Base-by-base conservation (phyloP, 2,797 vertebrate species). In the Aeoliscus strigatus region DNA sequence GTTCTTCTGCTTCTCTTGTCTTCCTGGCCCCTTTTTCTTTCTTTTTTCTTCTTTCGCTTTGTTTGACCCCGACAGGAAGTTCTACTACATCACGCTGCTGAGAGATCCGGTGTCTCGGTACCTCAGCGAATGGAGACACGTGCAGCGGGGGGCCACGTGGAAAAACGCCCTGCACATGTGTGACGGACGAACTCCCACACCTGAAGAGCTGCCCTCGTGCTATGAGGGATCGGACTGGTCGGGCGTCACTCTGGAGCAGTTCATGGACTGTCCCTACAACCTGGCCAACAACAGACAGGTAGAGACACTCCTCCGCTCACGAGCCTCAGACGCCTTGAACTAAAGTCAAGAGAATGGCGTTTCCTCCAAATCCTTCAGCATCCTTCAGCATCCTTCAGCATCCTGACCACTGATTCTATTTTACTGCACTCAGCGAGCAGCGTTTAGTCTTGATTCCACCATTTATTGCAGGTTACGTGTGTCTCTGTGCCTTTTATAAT, bases 61-160 rank as follows among this genome's bases (percentile, higher is more conserved):
- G n/a, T n/a, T n/a, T n/a, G n/a, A n/a, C 36, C 56, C 35, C 61
- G 79, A 51, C 14, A 92, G 94, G 82, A 94, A 97, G 70, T 98
- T 94, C 80, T 94, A 98, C 80, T 97, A 97, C 32, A 98, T 98
- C 62, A 98, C 96, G 33, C 97, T 98, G 69, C 82, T 98, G 66
- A 88, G 96, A 60, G 94, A 98, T 73, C 96, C 95, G 0, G 93
- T 98, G 12, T 97, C 93, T 12, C 91, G 96, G 1, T 97, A 94
- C 80, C 75, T 98, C 69, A 98, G 96, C 0, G 95, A 98, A 62
- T 98, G 95, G 96, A 89, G 95, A 26, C 95, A 98, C 0, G 96
- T 98, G 33, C 96, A 98, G 58, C 90, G 95, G 1, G 96, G 95
- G 1, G 96, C 96, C 0, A 98, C 96, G 0, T 98, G 96, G 95